phyloP scores from a whole-genome alignment of 2,797 vertebrate genomes.

The Lycodopsis pacificus region DNA sequence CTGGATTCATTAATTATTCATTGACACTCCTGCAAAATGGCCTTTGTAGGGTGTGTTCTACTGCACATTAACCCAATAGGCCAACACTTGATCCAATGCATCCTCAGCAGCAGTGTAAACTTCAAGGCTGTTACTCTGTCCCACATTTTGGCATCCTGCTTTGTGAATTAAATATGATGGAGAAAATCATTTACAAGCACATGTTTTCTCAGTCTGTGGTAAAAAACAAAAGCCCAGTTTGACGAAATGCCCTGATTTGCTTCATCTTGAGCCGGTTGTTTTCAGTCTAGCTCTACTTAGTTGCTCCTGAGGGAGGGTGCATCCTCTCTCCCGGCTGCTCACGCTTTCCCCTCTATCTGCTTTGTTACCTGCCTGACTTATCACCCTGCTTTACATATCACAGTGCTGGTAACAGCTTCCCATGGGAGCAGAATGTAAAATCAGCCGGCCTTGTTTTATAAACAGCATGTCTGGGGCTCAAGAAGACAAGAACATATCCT shows the following conservation, averaged over 20 bases:
- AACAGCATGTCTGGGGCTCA: slow-evolving; percentile 58
- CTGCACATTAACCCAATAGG: not conserved
- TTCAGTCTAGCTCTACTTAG: slow-evolving; percentile 51
- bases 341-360: slow-evolving; percentile 52
- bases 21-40: not conserved
- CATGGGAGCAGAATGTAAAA: slow-evolving; percentile 61
- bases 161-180: slow-evolving; percentile 15
- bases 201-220: not conserved
- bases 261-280: slow-evolving; percentile 47
- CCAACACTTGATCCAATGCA: not conserved
- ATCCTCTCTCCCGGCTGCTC: slow-evolving; percentile 59
- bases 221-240: slow-evolving; percentile 22
- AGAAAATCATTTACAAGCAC: slow-evolving; percentile 3
- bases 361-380: slow-evolving; percentile 78
- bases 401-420: slow-evolving; percentile 62
- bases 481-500: slow-evolving; percentile 16
- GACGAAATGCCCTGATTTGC: slow-evolving; percentile 53
- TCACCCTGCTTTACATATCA: slow-evolving; percentile 79
- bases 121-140: slow-evolving; percentile 18
- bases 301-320: slow-evolving; percentile 63
- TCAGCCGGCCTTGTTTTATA: slow-evolving; percentile 63
- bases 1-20: not conserved
- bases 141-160: slow-evolving; percentile 21
- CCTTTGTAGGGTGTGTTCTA: not conserved
- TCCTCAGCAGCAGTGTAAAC: not conserved